Conservation (phyloP, 92 coral and sea anemone genomes). For the Palythoa caribaeorum region DNA sequence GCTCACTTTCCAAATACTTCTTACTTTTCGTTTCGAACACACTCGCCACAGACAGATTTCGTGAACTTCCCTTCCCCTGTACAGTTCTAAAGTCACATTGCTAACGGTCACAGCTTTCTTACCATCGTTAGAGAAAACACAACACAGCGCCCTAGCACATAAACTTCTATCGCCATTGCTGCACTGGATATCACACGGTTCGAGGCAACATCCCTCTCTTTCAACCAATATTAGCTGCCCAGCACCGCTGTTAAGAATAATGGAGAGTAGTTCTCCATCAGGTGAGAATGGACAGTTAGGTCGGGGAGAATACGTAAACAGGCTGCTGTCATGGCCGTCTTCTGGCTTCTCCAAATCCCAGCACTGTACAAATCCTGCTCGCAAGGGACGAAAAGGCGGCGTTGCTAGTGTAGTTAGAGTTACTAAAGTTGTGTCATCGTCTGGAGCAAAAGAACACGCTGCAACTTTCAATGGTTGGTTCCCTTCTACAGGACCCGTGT, state of each 20-base stretch:
- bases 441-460: conserved; percentile 76
- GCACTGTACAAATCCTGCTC: conserved; percentile 88
- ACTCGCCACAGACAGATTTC: conserved; percentile 87
- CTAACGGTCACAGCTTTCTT: conserved; percentile 78
- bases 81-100: conserved; percentile 67
- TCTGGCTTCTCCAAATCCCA: conserved; percentile 73
- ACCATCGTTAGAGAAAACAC: conserved; percentile 89
- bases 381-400: conserved; percentile 55
- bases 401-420: conserved; percentile 74
- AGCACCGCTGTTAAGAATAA: conserved; percentile 86
- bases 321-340: conserved; percentile 76
- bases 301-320: conserved; percentile 90
- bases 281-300: conserved; percentile 82
- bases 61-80: conserved; percentile 66
- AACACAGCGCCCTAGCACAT: conserved; percentile 78
- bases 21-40: conserved; percentile 51
- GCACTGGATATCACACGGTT: conserved; percentile 81
- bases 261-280: conserved; percentile 73
- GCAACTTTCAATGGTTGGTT: conserved; percentile 70
- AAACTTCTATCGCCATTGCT: conserved; percentile 75
- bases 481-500: conserved; percentile 70
- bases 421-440: conserved; percentile 75
- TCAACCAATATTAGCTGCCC: conserved; percentile 80
- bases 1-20: conserved; percentile 71
- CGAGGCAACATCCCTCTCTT: conserved; percentile 56